These are phyloP conservation scores for Yponomeuta sedellus DNA, from an alignment of 2,888 invertebrate genomes.

Conservation along the genomic window DNA sequence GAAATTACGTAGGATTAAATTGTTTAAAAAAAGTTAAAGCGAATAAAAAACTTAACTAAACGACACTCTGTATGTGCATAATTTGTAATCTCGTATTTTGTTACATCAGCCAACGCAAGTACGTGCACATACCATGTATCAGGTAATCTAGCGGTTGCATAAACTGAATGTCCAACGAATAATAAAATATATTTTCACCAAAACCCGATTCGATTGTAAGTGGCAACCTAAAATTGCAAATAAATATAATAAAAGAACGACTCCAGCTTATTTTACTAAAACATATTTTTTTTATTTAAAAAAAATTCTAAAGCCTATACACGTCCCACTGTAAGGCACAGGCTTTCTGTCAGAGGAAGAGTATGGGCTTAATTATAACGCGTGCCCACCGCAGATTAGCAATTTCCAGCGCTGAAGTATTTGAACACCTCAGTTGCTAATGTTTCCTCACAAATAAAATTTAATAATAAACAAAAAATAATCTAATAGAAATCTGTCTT, in stretches of 20 bases:
- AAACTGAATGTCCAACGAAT: constrained; percentile 10
- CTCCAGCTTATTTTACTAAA: background rate
- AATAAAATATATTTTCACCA: constrained; percentile 7
- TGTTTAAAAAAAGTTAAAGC: background rate
- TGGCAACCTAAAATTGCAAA: background rate
- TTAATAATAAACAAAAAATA: too few species aligned
- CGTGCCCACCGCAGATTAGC: too few species aligned
- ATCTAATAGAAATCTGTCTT: too few species aligned
- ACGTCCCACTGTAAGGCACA: too few species aligned
- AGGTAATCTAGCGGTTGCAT: constrained; percentile 15
- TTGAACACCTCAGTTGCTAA: too few species aligned
- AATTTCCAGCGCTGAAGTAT: too few species aligned
- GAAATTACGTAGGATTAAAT: background rate
- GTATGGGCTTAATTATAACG: too few species aligned
- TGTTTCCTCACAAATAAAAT: too few species aligned
- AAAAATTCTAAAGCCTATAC: too few species aligned
- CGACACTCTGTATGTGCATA: background rate
- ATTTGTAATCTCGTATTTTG: background rate
- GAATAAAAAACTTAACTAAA: background rate
- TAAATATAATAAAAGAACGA: background rate
- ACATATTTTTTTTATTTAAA: too few species aligned
- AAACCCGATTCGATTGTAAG: constrained; percentile 1
- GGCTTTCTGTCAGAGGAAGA: too few species aligned
- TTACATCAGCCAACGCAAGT: constrained; percentile 4
- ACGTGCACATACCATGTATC: background rate